These are phyloP conservation scores for Campylomormyrus tamandua DNA, from an alignment of 2,113 vertebrate genomes.

Conservation along the genomic window DNA sequence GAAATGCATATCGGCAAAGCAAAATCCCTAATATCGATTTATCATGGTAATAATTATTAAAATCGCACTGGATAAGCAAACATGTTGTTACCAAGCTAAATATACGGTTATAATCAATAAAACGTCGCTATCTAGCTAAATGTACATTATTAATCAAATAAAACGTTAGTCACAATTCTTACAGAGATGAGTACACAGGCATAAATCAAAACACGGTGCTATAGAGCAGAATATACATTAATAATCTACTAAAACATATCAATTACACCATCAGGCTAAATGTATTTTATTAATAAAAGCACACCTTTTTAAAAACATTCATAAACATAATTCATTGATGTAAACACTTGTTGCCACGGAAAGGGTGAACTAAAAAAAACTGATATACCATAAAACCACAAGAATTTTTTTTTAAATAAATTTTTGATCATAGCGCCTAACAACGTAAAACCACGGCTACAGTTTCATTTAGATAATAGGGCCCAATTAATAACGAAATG, in stretches of 20 bases:
- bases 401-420: no score
- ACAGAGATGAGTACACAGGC: no score
- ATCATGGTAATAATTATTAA: background rate
- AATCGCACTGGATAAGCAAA: background rate
- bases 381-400: background rate
- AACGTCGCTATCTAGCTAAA: background rate
- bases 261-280: background rate
- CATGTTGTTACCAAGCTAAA: background rate
- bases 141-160: background rate
- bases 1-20: background rate
- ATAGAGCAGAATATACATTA: background rate
- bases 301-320: background rate
- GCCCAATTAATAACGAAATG: background rate
- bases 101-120: background rate
- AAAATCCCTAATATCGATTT: background rate
- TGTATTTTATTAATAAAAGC: background rate
- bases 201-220: background rate
- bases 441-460: no score
- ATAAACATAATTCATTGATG: background rate
- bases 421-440: background rate
- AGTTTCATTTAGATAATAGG: background rate
- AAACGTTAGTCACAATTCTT: background rate
- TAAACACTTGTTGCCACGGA: background rate
- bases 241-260: background rate
- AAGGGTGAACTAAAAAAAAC: background rate